Conservation (phyloP, 2,888 invertebrate genomes). For the Tenthredo mesomela region DNA sequence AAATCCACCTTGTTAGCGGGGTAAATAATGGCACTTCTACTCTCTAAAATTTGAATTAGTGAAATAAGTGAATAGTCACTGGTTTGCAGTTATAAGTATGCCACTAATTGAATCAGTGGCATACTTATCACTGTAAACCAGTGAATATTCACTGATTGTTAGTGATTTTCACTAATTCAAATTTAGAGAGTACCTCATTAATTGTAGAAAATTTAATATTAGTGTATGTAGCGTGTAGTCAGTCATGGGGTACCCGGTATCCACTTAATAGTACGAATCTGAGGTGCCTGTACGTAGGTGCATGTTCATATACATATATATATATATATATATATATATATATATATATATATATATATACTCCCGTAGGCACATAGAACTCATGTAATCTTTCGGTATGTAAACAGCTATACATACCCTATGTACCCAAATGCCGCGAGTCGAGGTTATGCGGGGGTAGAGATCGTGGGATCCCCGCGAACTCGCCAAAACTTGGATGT, state of each 20-base stretch:
- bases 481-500: constrained; percentile 75
- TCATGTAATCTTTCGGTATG: constrained; percentile 46
- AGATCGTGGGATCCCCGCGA: constrained; percentile 55
- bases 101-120: too few relatives aligned
- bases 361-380: constrained; percentile 46
- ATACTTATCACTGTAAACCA: too few relatives aligned
- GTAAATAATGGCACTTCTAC: constrained; percentile 11
- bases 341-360: constrained; percentile 34
- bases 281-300: constrained; percentile 22
- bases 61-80: too few relatives aligned
- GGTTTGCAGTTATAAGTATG: too few relatives aligned
- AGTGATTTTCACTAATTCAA: too few relatives aligned
- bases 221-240: not conserved
- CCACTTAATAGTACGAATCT: not conserved
- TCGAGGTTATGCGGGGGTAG: constrained; percentile 54
- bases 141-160: too few relatives aligned
- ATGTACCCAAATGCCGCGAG: not conserved
- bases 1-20: not conserved
- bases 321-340: constrained; percentile 34
- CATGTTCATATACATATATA: constrained; percentile 45
- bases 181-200: too few relatives aligned
- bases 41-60: too few relatives aligned
- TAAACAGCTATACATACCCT: constrained; percentile 24
- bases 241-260: not conserved
- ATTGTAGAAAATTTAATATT: constrained; percentile 22